These are phyloP conservation scores for Leptopilina clavipes DNA, from an alignment of 1,140 invertebrate genomes.

Conservation along the genomic window DNA sequence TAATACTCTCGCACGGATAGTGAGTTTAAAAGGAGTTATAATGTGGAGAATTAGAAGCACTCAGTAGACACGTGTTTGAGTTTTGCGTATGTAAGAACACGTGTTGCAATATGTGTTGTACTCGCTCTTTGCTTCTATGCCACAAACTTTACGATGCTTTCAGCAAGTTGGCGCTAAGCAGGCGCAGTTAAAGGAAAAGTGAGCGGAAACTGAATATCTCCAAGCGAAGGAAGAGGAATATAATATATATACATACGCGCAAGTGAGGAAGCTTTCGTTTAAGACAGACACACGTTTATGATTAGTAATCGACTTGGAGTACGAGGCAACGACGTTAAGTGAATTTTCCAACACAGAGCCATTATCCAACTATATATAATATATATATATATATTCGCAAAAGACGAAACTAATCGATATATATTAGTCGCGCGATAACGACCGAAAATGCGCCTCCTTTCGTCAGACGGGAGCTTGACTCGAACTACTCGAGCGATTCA, in stretches of 20 bases:
- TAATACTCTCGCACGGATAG: neutral
- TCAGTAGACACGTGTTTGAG: constrained; percentile 19
- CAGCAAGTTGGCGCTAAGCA: constrained; percentile 60
- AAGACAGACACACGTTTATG: too few species aligned
- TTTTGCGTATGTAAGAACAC: constrained; percentile 39
- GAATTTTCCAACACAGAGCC: too few species aligned
- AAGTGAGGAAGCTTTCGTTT: too few species aligned
- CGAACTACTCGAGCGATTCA: neutral
- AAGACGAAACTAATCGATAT: constrained; percentile 21
- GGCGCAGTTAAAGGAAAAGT: constrained; percentile 50
- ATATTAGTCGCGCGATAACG: constrained; percentile 21
- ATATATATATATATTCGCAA: too few species aligned
- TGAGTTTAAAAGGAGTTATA: constrained; percentile 24
- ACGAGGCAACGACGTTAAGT: too few species aligned
- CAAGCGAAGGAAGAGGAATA: constrained; percentile 4
- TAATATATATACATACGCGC: too few species aligned
- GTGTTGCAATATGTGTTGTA: constrained; percentile 14
- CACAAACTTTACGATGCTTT: constrained; percentile 63
- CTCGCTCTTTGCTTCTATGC: constrained; percentile 33
- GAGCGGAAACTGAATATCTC: constrained; percentile 51
- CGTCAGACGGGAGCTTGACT: neutral
- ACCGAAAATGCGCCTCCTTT: neutral
- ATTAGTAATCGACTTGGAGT: too few species aligned
- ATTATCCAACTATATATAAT: constrained; percentile 13
- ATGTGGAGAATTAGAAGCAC: constrained; percentile 26